Conservation (phyloP, 2,888 invertebrate genomes). For the Epinotia bilunana region DNA sequence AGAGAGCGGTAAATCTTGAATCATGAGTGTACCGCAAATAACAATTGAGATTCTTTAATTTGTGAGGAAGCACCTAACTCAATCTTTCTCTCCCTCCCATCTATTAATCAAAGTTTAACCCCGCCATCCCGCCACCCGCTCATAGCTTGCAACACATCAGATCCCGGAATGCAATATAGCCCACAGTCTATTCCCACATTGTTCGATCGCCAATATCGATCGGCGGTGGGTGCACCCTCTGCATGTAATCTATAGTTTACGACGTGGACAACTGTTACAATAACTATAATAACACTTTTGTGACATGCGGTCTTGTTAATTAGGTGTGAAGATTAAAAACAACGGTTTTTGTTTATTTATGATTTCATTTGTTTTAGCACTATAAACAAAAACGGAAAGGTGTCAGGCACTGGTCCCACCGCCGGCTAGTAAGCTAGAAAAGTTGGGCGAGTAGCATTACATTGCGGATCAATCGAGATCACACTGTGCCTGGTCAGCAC, state of each 20-base stretch:
- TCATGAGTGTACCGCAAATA: too few species aligned
- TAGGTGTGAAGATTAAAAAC: not conserved
- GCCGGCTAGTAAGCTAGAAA: too few species aligned
- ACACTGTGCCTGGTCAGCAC: too few species aligned
- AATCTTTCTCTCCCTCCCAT: too few species aligned
- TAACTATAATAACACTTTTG: conserved; percentile 28
- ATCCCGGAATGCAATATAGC: conserved; percentile 33
- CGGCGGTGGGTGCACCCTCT: conserved; percentile 26
- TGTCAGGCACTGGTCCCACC: too few species aligned
- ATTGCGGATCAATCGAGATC: too few species aligned
- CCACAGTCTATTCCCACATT: conserved; percentile 33
- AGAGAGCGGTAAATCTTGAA: too few species aligned
- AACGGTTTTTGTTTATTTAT: not conserved
- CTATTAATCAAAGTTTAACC: too few species aligned
- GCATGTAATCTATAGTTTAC: conserved; percentile 19
- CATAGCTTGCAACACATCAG: not conserved
- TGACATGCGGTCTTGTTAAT: conserved; percentile 1
- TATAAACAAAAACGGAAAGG: not conserved
- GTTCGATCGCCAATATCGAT: conserved; percentile 30
- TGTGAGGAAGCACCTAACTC: too few species aligned
- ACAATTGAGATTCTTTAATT: too few species aligned
- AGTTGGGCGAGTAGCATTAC: too few species aligned
- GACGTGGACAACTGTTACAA: conserved; percentile 35
- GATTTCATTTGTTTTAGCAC: not conserved
- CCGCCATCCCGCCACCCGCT: too few species aligned